phyloP scores from a whole-genome alignment of 2,113 vertebrate species.

The Chionomys nivalis region DNA sequence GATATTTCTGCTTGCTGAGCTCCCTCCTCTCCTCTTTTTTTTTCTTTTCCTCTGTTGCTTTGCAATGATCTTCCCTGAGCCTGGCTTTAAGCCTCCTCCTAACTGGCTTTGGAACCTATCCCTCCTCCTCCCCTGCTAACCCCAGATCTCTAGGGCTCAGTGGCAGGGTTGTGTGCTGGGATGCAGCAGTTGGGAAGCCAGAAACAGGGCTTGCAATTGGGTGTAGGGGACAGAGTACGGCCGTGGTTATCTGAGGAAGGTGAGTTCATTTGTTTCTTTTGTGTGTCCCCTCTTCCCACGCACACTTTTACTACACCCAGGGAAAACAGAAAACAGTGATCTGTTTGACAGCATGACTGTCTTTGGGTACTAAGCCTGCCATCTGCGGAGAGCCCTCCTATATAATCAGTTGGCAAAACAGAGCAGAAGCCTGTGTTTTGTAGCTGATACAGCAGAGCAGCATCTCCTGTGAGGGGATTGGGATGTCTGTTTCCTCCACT shows the following conservation, averaged over 20 bases:
- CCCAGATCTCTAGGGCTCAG: background rate
- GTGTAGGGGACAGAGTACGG: background rate
- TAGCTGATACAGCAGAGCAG: background rate
- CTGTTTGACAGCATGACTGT: slow-evolving; percentile 39
- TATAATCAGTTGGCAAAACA: slow-evolving; percentile 57
- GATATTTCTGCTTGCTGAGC: background rate
- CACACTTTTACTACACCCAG: slow-evolving; percentile 32
- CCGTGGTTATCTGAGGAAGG: background rate
- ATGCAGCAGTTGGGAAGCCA: background rate
- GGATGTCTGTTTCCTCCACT: slow-evolving; percentile 41
- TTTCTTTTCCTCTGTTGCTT: background rate
- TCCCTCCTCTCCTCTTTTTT: background rate
- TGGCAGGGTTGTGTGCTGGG: background rate
- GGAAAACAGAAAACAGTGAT: slow-evolving; percentile 51
- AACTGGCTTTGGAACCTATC: background rate
- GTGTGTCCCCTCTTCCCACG: background rate
- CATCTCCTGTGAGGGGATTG: background rate
- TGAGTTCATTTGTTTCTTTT: slow-evolving; percentile 48
- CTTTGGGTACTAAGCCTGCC: slow-evolving; percentile 49
- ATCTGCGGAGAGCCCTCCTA: slow-evolving; percentile 20
- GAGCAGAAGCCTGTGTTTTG: slow-evolving; percentile 37
- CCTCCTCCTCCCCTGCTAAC: background rate
- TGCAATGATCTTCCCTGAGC: background rate
- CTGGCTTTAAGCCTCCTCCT: background rate
- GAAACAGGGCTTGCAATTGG: background rate